Base-by-base conservation (phyloP, 2,113 vertebrate genomes). In the Leptosomus discolor region DNA sequence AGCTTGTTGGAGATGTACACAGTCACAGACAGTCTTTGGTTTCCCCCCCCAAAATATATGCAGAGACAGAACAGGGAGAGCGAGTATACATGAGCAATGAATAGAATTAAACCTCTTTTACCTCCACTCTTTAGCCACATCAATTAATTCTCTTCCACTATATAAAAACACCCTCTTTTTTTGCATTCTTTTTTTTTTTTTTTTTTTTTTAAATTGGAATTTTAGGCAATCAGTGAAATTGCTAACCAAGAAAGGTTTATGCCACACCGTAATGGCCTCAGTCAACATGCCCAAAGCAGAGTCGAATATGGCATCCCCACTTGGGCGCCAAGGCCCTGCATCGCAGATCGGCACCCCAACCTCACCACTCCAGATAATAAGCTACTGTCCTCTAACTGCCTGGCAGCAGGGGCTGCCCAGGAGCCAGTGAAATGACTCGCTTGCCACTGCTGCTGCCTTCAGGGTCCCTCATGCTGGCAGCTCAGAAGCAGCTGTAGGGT, bases 331-430 rank as follows among this genome's bases (percentile, higher is more conserved):
- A 90, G 37, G 56, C 26, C 22, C 16, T 22, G 53, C 14, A 15
- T 73, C 10, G 7, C 65, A 60, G 41, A 34, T 23, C 1, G 4
- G 46, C 15, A 4, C 9, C n/a, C 48, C 57, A 87, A 37, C 2
- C 19, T 27, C n/a, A 53, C 2, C 0, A 1, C 58, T 78, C 70
- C 30, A n/a, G 32, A 21, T 39, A 48, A 50, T 0, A 2, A 73
- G 45, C 15, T 71, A 26, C n/a, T 24, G 36, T 51, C 64, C 27
- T 43, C 50, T 26, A 36, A 15, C 22, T 58, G 7, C 21, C 68
- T 36, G 68, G 36, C 39, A 83, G 60, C 10, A 14, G 15, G 6
- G 15, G 41, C 51, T 68, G 86, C 39, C 39, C 19, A 6, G 29
- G n/a, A 70, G 67, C 39, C 4, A 5, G 32, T 20, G 56, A 43